Conservation (phyloP, 2,113 vertebrate species). For the Origma solitaria region DNA sequence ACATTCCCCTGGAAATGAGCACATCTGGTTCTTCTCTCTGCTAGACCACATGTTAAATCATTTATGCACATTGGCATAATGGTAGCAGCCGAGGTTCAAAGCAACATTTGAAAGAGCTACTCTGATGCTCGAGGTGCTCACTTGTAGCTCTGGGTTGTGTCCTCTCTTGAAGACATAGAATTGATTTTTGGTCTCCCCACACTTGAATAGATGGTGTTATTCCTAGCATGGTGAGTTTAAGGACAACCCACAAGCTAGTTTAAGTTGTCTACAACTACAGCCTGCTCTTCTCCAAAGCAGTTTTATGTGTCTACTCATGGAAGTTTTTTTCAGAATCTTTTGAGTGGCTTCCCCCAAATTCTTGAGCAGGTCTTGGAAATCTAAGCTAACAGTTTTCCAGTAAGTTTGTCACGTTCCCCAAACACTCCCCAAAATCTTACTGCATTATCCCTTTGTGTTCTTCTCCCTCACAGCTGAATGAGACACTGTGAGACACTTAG, state of each 20-base stretch:
- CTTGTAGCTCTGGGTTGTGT: neutral
- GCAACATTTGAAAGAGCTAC: neutral
- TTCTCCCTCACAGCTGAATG: neutral
- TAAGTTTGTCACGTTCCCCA: neutral
- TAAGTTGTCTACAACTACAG: neutral
- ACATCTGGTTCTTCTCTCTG: slow-evolving; percentile 64
- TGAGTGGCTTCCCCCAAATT: neutral
- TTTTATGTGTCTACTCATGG: neutral
- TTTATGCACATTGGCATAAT: slow-evolving; percentile 34
- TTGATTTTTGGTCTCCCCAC: neutral
- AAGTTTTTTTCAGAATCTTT: neutral
- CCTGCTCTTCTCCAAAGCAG: neutral
- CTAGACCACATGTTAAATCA: slow-evolving; percentile 48
- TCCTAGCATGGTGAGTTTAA: neutral
- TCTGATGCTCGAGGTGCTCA: neutral
- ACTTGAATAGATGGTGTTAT: neutral
- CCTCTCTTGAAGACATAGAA: neutral
- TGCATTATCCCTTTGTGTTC: neutral
- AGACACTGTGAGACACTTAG: neutral
- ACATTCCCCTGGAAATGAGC: slow-evolving; percentile 63
- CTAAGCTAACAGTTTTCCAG: neutral
- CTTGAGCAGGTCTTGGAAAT: neutral
- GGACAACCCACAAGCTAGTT: neutral
- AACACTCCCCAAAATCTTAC: neutral
- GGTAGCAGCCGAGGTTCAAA: slow-evolving; percentile 29